These are phyloP conservation scores for Lithophane leautieri DNA, from an alignment of 2,888 invertebrate genomes.

Conservation along the genomic window DNA sequence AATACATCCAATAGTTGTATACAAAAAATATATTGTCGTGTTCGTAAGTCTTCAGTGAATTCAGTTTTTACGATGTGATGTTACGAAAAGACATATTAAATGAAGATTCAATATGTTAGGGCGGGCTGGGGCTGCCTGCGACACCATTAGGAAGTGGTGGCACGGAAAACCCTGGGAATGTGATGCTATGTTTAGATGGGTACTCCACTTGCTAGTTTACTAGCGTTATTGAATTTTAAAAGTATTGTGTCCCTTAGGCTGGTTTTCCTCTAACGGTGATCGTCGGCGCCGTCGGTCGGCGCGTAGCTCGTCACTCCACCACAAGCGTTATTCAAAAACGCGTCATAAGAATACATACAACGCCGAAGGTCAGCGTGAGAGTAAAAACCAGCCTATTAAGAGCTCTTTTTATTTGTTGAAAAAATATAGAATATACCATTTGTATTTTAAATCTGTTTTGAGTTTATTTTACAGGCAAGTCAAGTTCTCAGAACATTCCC, in stretches of 20 bases:
- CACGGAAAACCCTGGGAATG: constrained; percentile 86
- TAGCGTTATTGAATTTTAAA: background rate
- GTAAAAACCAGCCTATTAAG: too few species aligned
- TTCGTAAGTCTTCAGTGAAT: constrained; percentile 72
- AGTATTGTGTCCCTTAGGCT: too few species aligned
- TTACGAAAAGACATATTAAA: constrained; percentile 82
- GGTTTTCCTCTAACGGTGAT: too few species aligned
- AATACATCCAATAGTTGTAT: constrained; percentile 54
- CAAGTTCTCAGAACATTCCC: background rate
- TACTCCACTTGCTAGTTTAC: constrained; percentile 46
- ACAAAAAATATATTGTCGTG: constrained; percentile 67
- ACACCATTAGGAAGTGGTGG: constrained; percentile 88
- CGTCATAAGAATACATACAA: too few species aligned
- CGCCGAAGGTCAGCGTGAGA: too few species aligned
- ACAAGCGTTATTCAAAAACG: too few species aligned
- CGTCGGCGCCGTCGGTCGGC: too few species aligned
- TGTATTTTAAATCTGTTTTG: background rate
- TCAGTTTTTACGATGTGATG: constrained; percentile 76
- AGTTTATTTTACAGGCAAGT: background rate
- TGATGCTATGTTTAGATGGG: constrained; percentile 74
- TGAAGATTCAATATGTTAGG: constrained; percentile 88
- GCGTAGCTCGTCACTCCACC: too few species aligned
- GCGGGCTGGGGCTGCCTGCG: constrained; percentile 75
- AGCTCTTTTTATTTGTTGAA: background rate
- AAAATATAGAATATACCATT: background rate